These are phyloP conservation scores for Oreocharis arfaki DNA, from an alignment of 2,113 vertebrate species.

Conservation along the genomic window DNA sequence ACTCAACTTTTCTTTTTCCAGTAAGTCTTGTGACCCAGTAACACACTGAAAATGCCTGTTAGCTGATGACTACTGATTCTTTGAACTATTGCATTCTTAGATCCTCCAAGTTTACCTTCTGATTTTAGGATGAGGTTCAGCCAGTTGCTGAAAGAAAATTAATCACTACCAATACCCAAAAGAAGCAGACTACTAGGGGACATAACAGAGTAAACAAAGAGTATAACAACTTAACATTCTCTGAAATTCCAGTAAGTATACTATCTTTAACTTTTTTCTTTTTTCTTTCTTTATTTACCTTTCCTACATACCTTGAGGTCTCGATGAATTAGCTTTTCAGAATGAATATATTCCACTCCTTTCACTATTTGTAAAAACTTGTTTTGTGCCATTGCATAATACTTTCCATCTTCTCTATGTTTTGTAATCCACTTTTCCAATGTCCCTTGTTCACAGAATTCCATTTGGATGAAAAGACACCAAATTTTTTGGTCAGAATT, in stretches of 20 bases:
- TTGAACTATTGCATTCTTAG: background rate
- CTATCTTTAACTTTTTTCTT: background rate
- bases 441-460: conserved; percentile 70
- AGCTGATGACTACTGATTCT: background rate
- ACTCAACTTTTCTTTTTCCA: background rate
- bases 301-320: conserved; percentile 73
- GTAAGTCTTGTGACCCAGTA: background rate
- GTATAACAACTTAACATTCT: background rate
- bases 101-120: background rate
- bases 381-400: conserved; percentile 1
- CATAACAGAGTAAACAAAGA: background rate
- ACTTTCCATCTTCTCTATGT: rapidly evolving
- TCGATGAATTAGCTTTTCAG: conserved; percentile 66
- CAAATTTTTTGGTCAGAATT: rapidly evolving
- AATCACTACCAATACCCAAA: background rate
- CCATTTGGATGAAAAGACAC: conserved; percentile 76
- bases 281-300: background rate
- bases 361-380: conserved; percentile 66
- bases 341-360: conserved; percentile 73
- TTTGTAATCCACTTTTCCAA: conserved; percentile 49
- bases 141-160: background rate
- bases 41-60: background rate
- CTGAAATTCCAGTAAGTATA: background rate
- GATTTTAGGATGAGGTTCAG: background rate
- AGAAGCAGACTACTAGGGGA: background rate